These are phyloP conservation scores for Limosa lapponica DNA, from an alignment of 2,797 vertebrate genomes.

Conservation along the genomic window DNA sequence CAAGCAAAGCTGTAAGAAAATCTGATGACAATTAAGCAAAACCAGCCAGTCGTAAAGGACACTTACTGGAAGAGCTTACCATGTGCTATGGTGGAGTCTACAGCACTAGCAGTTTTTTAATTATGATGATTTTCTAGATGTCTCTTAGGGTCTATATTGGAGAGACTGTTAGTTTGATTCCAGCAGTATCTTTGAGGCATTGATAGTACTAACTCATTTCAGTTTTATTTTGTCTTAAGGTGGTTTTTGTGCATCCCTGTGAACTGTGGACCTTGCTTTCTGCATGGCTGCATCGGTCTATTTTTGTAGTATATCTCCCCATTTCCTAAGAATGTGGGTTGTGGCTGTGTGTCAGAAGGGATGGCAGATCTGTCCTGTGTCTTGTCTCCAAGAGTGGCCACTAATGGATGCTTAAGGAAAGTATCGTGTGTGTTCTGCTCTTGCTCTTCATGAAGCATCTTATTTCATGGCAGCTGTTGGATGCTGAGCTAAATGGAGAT, in stretches of 20 bases:
- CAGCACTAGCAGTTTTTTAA: background rate
- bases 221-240: background rate
- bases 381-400: background rate
- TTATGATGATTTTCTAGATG: background rate
- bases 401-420: background rate
- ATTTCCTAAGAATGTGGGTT: background rate
- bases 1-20: background rate
- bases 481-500: background rate
- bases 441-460: background rate
- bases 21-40: background rate
- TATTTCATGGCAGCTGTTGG: background rate
- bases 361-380: background rate
- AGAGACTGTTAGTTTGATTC: background rate
- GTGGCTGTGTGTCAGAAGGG: rapidly evolving
- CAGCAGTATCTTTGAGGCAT: background rate
- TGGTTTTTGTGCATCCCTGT: background rate
- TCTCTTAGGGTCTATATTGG: rapidly evolving
- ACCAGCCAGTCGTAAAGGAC: background rate
- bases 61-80: background rate
- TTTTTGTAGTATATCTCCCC: background rate
- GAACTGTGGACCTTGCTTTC: background rate
- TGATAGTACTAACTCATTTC: background rate
- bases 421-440: background rate
- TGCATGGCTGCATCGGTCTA: background rate
- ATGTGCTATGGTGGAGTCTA: background rate